Conservation (phyloP, 1,140 invertebrate genomes). For the Brachionus rotundiformis region DNA sequence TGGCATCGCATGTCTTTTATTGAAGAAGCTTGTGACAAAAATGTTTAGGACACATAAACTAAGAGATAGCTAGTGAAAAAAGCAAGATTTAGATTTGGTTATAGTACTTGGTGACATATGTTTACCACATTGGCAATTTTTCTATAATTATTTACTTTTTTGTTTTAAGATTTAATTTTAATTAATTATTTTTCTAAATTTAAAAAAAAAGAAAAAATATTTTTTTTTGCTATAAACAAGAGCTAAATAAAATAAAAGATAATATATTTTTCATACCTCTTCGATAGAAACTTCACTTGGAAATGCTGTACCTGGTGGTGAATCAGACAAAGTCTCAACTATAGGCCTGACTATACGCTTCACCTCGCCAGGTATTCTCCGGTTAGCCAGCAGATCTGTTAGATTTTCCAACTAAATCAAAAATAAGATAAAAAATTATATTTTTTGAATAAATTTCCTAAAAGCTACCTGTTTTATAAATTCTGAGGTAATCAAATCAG, state of each 20-base stretch:
- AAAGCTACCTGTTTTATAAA: conserved; percentile 51
- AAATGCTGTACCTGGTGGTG: neutral
- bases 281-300: neutral
- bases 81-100: too few relatives aligned
- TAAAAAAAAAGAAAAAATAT: too few relatives aligned
- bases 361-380: conserved; percentile 49
- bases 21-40: too few relatives aligned
- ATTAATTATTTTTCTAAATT: too few relatives aligned
- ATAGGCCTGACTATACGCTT: neutral
- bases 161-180: too few relatives aligned
- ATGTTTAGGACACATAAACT: too few relatives aligned
- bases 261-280: conserved; percentile 16
- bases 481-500: neutral
- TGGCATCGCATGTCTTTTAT: too few relatives aligned
- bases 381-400: conserved; percentile 34
- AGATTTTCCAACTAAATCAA: conserved; percentile 22
- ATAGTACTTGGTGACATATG: too few relatives aligned
- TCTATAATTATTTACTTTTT: too few relatives aligned
- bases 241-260: too few relatives aligned
- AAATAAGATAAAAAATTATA: neutral
- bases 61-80: too few relatives aligned
- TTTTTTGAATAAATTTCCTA: neutral
- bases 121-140: too few relatives aligned
- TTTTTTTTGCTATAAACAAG: neutral
- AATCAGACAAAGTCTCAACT: neutral